Conservation (phyloP, 2,797 vertebrate genomes). For the Hemitrygon akajei region DNA sequence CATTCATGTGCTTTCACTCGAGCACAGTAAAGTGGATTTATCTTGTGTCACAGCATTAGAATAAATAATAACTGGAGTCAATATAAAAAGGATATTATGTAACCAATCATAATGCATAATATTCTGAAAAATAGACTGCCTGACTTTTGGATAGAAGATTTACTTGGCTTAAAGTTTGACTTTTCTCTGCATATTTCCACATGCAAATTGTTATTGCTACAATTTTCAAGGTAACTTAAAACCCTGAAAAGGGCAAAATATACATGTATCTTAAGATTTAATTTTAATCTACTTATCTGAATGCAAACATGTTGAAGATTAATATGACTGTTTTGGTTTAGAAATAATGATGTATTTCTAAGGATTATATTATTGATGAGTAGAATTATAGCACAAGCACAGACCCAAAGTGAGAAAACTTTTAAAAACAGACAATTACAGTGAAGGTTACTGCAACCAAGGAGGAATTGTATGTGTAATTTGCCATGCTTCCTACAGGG, state of each 20-base stretch:
- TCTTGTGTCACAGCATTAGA: background rate
- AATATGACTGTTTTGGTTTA: background rate
- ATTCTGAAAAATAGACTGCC: background rate
- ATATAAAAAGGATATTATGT: slow-evolving; percentile 21
- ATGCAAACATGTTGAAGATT: background rate
- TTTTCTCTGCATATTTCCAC: slow-evolving; percentile 14
- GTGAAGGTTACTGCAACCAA: background rate
- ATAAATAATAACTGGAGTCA: slow-evolving; percentile 12
- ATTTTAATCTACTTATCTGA: background rate
- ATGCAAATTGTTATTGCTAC: slow-evolving; percentile 14
- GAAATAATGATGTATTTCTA: background rate
- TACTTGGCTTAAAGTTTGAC: slow-evolving; percentile 1
- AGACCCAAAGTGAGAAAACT: background rate
- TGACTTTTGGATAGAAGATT: slow-evolving; percentile 18
- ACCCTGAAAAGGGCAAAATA: background rate
- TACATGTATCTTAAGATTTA: background rate
- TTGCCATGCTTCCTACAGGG: background rate
- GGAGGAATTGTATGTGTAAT: background rate
- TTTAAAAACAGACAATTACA: background rate
- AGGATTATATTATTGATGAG: background rate
- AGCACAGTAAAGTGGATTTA: background rate
- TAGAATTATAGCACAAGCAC: background rate
- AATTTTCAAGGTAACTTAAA: background rate
- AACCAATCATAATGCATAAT: slow-evolving; percentile 23
- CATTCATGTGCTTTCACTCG: background rate